Conservation (phyloP, 1,140 invertebrate species). For the Aphelinus certus region DNA sequence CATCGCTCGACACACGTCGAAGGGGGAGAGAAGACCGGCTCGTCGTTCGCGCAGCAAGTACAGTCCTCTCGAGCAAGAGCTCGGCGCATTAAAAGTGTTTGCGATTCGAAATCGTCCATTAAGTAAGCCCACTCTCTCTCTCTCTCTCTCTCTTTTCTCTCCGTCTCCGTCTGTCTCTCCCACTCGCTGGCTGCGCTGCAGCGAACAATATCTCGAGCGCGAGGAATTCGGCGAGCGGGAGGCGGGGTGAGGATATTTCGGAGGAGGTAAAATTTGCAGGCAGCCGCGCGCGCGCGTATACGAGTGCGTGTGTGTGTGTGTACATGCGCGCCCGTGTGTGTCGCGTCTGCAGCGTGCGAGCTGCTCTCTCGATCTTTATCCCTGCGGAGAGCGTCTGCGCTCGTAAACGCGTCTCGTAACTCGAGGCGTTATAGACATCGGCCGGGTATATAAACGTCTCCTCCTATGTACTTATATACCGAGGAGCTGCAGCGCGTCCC, state of each 20-base stretch:
- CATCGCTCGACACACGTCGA: no score
- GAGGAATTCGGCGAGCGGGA: background rate
- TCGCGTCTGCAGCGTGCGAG: slow-evolving; percentile 30
- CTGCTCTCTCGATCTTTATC: slow-evolving; percentile 11
- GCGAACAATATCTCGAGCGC: background rate
- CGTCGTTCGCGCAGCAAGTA: background rate
- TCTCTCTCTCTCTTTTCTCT: no score
- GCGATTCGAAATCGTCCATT: slow-evolving; percentile 37
- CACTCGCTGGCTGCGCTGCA: background rate
- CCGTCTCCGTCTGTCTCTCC: no score
- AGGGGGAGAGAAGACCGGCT: no score
- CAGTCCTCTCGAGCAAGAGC: slow-evolving; percentile 16
- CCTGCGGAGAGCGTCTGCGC: slow-evolving; percentile 61
- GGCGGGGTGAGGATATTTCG: slow-evolving; percentile 47
- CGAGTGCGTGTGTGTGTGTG: no score
- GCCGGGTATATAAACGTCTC: slow-evolving; percentile 67
- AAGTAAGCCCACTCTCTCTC: background rate
- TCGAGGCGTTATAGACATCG: slow-evolving; percentile 66
- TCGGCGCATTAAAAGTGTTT: slow-evolving; percentile 31
- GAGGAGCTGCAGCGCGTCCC: no score
- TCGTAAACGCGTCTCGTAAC: slow-evolving; percentile 68
- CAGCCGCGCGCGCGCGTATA: no score
- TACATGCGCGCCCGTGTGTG: background rate
- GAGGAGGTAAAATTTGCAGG: slow-evolving; percentile 37
- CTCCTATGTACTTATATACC: slow-evolving; percentile 62